Base-by-base conservation (phyloP, 2,888 invertebrate genomes). In the Pilophorus perplexus region DNA sequence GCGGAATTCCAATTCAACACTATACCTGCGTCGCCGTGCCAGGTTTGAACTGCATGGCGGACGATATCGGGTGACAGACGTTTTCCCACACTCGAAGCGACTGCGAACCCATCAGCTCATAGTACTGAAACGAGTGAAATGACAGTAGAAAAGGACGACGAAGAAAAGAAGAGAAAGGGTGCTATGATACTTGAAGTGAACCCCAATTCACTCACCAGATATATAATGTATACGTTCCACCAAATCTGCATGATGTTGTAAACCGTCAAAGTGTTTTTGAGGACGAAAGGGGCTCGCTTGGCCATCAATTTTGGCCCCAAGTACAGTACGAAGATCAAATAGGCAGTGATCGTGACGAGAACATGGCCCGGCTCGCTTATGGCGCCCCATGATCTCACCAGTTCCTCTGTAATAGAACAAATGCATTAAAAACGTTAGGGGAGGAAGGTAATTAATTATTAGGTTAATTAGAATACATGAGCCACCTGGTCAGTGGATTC, bases 191-290 rank as follows among this genome's bases (percentile, higher is more conserved):
- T 3, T 57, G 4, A 10, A 18, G 38, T 5, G 5, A 14, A 42
- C 14, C 10, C 6, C 42, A 14, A 42, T 10, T 5, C 16, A n/a
- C 69, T 67, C 42, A 69, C 69, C 27, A 50, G 12, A 10, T 67
- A 69, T 4, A 69, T 40, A 18, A 69, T 38, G 37, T 67, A 50
- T 5, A 42, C 18, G 28, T 69, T 69, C 60, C 64, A 64, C 2
- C 83, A 68, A 12, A 93, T 88, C 83, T 93, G 93, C 54, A 84
- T 75, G n/a, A 89, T 77, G 76, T 94, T 93, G 79, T 93, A 94
- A 72, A 82, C 79, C 67, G 85, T 82, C 71, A 93, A 85, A 28
- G 87, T 75, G 1, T 76, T 79, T 71, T 84, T 84, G 27, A 93
- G 77, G 10, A 85, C 77, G 74, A 83, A 86, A 0, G 93, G 82